phyloP scores from a whole-genome alignment of 2,113 vertebrate genomes.

The Cheilinus undulatus region DNA sequence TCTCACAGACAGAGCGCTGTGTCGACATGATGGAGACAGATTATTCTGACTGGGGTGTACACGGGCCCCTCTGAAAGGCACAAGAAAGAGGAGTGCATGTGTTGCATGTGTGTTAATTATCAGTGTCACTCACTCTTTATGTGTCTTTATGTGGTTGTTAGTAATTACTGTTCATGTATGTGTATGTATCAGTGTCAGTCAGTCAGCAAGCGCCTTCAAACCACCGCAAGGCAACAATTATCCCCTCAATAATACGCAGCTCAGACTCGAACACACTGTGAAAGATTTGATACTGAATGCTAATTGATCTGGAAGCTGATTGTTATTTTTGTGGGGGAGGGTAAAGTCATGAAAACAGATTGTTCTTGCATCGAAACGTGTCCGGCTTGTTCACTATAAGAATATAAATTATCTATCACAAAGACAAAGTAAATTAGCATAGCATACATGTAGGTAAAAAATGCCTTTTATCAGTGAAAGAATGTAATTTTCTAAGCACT shows the following conservation, averaged over 20 bases:
- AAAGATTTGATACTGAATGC: constrained; percentile 59
- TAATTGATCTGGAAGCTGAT: constrained; percentile 72
- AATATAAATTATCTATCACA: constrained; percentile 41
- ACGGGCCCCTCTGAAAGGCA: constrained; percentile 50
- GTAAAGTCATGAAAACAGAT: constrained; percentile 12
- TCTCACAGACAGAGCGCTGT: constrained; percentile 52
- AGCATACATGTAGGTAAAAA: constrained; percentile 1
- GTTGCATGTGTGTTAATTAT: constrained; percentile 67
- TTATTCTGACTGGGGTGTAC: constrained; percentile 65
- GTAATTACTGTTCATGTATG: constrained; percentile 75
- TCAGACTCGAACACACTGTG: constrained; percentile 27
- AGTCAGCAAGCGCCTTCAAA: constrained; percentile 63
- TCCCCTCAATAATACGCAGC: constrained; percentile 54
- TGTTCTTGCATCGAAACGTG: constrained; percentile 18
- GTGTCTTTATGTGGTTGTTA: constrained; percentile 69
- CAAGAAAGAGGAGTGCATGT: constrained; percentile 55
- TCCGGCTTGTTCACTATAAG: constrained; percentile 24
- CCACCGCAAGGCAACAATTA: constrained; percentile 70
- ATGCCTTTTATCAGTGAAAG: not conserved
- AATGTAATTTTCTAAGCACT: not conserved
- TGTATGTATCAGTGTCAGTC: constrained; percentile 68
- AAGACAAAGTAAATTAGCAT: constrained; percentile 17
- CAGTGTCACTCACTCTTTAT: constrained; percentile 78
- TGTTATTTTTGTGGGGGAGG: constrained; percentile 46
- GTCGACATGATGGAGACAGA: constrained; percentile 74